Evolutionary conservation across 1,140 invertebrate species (phyloP), one percentile per base, ranked within the genome.

Genomic region (Melipona quadrifasciata): DNA sequence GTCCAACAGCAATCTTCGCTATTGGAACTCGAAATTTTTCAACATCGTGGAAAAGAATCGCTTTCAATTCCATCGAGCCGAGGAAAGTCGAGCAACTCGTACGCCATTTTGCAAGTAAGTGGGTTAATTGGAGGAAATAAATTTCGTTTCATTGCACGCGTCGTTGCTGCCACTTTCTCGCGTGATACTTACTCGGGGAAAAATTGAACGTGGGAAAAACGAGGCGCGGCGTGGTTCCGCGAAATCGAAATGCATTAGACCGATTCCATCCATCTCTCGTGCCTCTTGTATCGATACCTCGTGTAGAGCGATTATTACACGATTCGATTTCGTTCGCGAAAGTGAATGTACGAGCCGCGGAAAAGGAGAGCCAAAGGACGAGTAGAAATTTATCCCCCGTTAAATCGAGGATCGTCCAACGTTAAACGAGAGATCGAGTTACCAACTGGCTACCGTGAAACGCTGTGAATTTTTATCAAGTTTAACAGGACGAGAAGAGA

Each of bases 371-470:
- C 57, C 14, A 57, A 76, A 58, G 73, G 47, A 55, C 75, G 61
- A 17, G 72, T 58, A 51, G 39, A 81, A 88, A 89, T 89, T 89
- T 89, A 86, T 86, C 84, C 81, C 6, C 17, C 70, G 74, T 27
- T 86, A 86, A 89, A 89, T 89, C 84, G 87, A 55, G 70, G 81
- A 58, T 86, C 82, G 87, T 64, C 55, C 76, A n/a, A 80, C 74
- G 84, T n/a, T 86, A 89, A 89, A 89, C 76, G 85, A 55, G 85
- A 74, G 87, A 89, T 89, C 84, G 67, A 89, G 88, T 89, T 89
- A 86, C 87, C 71, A 80, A 71, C 84, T 51, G 75, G 84, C 87
- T 79, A 80, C 27, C 24, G 80, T 80, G 83, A 88, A 89, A 31
- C 70, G 76, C 8, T 58, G 55, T 58, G 74, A 80, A 89, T 86